Base-by-base conservation (phyloP, 2,888 invertebrate genomes). In the Corbicula japonica region DNA sequence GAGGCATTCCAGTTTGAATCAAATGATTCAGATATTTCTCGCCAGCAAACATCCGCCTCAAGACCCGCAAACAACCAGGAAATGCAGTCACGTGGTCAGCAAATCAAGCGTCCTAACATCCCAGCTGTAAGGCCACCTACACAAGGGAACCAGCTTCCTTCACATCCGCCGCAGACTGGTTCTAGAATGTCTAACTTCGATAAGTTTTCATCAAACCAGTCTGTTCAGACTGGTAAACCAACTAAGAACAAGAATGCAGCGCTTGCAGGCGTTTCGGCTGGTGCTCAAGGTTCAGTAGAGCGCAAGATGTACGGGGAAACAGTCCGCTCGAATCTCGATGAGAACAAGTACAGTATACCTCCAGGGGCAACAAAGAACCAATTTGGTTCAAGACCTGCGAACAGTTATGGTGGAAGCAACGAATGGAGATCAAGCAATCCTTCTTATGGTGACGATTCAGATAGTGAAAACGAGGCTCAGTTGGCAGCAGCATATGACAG, bases 91-190 rank as follows among this genome's bases (percentile, higher is more conserved):
- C 46, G 34, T 2, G 50, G 35, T 10, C 62, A 50, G 21, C 56
- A 52, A n/a, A 72, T 77, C 8, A 68, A 62, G 38, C 61, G 35
- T 30, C 62, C 77, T n/a, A 77, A 77, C 38, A 54, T 73, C 21
- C 69, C 61, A 12, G 26, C 34, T 26, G 23, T 74, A 8, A 60
- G 35, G n/a, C 52, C 18, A 15, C 54, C 28, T 21, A 26, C 8
- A 4, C 23, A 26, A 18, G 26, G 35, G 15, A 34, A 63, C 32
- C 63, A 21, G 23, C 48, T 32, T 15, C 10, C 4, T 2, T 58
- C 35, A n/a, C 58, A 21, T n/a, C 35, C 35, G 35, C 21, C n/a
- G 1, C 8, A 18, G 46, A 63, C 63, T n/a, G 46, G 46, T 12
- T 2, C 44, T 30, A 15, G 5, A 10, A 32, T 46, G 30, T 28